Evolutionary conservation across 2,797 vertebrate genomes (phyloP), one percentile per base, ranked within the genome.

Genomic region (Allobates femoralis): DNA sequence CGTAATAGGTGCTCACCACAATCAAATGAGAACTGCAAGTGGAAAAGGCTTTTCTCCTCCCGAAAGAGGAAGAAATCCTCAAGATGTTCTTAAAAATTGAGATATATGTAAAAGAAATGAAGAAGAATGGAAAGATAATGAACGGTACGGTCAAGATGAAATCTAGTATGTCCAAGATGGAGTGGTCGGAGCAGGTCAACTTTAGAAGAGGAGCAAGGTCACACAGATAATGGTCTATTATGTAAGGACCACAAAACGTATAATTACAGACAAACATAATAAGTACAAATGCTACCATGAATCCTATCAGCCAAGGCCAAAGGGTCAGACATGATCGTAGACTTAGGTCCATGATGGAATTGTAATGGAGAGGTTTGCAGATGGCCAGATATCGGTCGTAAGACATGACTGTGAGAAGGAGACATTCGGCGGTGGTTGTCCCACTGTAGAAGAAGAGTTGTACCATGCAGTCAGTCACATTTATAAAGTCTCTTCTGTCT

Each of bases 291-390:
- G 58, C 56, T 16, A 46, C 34, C 14, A 66, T 30, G 46, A 81
- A 81, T 26, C 56, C 79, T 28, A 66, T 66, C 14, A 66, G 3
- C 79, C 79, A 81, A 1, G 79, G 41, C 60, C 23, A 81, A 26
- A 81, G 3, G 11, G n/a, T 26, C 37, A 81, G 32, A 58, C 51
- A 19, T 11, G n/a, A 41, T 3, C 34, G n/a, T 19, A 66, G n/a
- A 12, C 19, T 62, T 8, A 50, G 41, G 37, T 66, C 60, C 79
- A 81, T 82, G 64, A 32, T 21, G 46, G 78, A 69, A 81, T 50
- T 85, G 8, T 91, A 91, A 56, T 89, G 86, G n/a, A 91, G 87
- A 21, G 89, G 90, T 21, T 88, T 86, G 77, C 91, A 91, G 82
- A 90, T 89, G 60, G 90, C 90, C 62, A 90, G 50, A 26, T 89